Percentiles rank a stretch among this genome's conserved stretches.
Evolutionary conservation across 2,888 invertebrate species (phyloP).

Genomic region (Cantharis rufa): DNA sequence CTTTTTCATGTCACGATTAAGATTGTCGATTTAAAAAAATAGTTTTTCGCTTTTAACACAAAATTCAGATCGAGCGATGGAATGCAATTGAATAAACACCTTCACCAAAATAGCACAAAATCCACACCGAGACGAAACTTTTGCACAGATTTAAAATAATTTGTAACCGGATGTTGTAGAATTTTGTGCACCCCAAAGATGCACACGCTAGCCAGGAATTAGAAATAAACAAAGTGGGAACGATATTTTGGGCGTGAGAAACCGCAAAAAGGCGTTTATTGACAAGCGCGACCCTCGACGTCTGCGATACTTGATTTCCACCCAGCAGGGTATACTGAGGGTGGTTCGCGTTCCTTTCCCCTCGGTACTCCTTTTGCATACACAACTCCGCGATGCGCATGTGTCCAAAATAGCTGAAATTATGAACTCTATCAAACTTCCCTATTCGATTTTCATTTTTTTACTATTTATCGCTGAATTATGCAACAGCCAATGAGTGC

Average conservation of each 20-base stretch:
- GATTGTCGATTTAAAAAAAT: neutral
- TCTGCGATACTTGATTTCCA: constrained; percentile 43
- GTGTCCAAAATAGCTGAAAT: constrained; percentile 19
- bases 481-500: neutral
- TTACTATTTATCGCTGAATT: neutral
- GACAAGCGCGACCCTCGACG: constrained; percentile 48
- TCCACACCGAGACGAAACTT: neutral
- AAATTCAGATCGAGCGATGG: neutral
- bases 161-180: neutral
- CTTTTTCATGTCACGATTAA: constrained; percentile 5
- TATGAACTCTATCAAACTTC: neutral
- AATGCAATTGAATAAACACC: neutral
- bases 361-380: constrained; percentile 12
- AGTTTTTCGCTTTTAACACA: neutral
- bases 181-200: neutral
- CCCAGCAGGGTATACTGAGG: constrained; percentile 39
- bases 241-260: constrained; percentile 43
- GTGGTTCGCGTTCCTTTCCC: constrained; percentile 20
- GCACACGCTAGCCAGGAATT: constrained; percentile 7
- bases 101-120: neutral
- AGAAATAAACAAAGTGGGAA: constrained; percentile 32
- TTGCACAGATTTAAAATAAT: neutral
- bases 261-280: constrained; percentile 53
- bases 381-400: constrained; percentile 31
- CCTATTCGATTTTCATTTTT: neutral